Evolutionary conservation across 2,797 vertebrate genomes (phyloP), one percentile per base, ranked within the genome.

Genomic region (Sebastes wilsoni): DNA sequence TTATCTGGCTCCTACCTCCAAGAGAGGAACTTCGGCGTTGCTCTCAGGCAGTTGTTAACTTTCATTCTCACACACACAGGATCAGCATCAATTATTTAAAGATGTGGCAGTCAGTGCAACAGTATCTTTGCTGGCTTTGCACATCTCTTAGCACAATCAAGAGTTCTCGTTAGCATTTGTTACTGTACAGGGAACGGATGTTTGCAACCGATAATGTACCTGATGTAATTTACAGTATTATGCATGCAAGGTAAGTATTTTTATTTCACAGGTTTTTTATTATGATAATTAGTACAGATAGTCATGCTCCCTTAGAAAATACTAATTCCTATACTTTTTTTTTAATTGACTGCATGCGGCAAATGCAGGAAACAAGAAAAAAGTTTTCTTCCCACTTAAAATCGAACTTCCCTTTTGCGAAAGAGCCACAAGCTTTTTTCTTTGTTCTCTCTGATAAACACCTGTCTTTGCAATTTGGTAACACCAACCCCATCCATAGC

Each of bases 31-130:
- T 78, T 36, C 5, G 46, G 65, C 64, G 79, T 69, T 66, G 81
- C 87, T 91, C 88, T 79, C 78, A 76, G 84, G 80, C 84, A 61
- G 79, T 79, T 92, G 88, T 90, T 89, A 83, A 77, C 86, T 90
- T 89, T 83, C 71, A 83, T 89, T 89, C 83, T 82, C 80, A 64
- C 79, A 27, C 81, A 61, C 79, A 72, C 67, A 60, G 74, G 67
- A 79, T 84, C 80, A 83, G 52, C 83, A 88, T 92, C 72, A 87
- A 91, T 93, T 92, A 94, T 94, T 93, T 82, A 92, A 86, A 87
- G 78, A 70, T 25, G 60, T 55, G 46, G 60, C 36, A 80, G 85
- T 81, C 70, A 73, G 77, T 77, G 79, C 20, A 73, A 74, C 65
- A 73, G 70, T 16, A 70, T 34, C 34, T 64, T 34, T 73, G 72